Base-by-base conservation (phyloP, 1,140 invertebrate species). In the Diuraphis noxia region DNA sequence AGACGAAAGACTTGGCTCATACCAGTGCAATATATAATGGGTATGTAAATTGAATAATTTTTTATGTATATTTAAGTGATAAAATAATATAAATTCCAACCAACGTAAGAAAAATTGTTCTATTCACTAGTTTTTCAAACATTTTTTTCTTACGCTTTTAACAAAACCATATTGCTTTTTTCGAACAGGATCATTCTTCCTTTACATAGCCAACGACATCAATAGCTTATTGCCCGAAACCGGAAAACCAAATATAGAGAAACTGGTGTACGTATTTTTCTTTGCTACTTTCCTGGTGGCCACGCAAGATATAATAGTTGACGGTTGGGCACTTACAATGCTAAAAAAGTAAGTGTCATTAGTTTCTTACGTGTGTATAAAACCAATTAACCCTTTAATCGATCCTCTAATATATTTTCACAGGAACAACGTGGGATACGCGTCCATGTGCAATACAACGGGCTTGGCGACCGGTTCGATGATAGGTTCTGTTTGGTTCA, bases 271-370 rank as follows among this genome's bases (percentile, higher is more conserved):
- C 36, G 95, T 98, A 82, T 99, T 99, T 94, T 97, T 99, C 93
- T 94, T 95, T 81, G 94, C 99, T 1, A 99, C 99, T 13, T 30
- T 97, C 41, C 94, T 99, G 17, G 99, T 98, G 23, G 98, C 99
- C 2, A 99, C 98, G n/a, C 99, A 99, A 95, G 99, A 99, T 94
- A 99, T 99, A 93, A 98, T 98, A 86, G 98, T 99, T 2, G 99
- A 99, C 95, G 99, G 99, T 17, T 99, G 99, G 99, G 98, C 99
- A 2, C 94, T 99, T 4, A 99, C 99, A 5, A 99, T 99, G 97
- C 94, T 99, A 3, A 98, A 98, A 93, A 97, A 97, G 96, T 97
- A 94, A 93, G 85, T 86, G 43, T 23, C 8, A 25, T 40, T 10
- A 40, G 8, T 81, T 81, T 40, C 21, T 81, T 40, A 2, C 3